Percentiles rank a stretch among this genome's conserved stretches.
Conservation (phyloP, 2,113 vertebrate genomes). For the Galeopterus variegatus region DNA sequence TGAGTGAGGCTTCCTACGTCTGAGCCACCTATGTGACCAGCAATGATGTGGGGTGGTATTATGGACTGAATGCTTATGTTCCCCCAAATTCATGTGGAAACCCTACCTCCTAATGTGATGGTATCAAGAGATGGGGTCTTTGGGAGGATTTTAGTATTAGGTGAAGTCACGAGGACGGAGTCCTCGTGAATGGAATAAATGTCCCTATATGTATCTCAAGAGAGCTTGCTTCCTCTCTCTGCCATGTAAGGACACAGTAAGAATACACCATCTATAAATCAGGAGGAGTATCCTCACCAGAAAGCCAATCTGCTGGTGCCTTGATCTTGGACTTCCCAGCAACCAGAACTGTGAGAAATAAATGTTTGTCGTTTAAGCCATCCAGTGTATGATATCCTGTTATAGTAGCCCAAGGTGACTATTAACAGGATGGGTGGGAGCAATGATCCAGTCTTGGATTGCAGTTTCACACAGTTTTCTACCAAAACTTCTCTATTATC, state of each 20-base stretch:
- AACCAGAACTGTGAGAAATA: not conserved
- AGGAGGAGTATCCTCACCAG: not conserved
- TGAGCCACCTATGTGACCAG: not conserved
- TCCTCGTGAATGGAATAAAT: not conserved
- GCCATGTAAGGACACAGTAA: not conserved
- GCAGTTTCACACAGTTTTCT: not conserved
- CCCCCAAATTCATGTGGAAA: not conserved
- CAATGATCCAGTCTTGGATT: not conserved
- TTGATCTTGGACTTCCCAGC: not conserved
- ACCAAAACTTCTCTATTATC: not conserved
- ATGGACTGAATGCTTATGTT: not conserved
- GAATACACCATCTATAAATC: not conserved
- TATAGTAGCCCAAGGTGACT: not conserved
- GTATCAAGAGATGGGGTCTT: not conserved
- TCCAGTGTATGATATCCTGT: not conserved
- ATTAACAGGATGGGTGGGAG: not conserved
- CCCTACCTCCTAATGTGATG: not conserved
- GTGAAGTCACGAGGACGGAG: not conserved
- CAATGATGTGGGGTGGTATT: not conserved
- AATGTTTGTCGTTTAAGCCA: not conserved
- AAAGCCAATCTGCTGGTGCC: not conserved
- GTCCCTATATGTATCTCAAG: not conserved
- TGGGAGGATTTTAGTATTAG: not conserved
- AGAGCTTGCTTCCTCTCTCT: not conserved
- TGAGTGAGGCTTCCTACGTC: not conserved